Conservation (phyloP, 1,140 invertebrate genomes). For the Ericerus pela region DNA sequence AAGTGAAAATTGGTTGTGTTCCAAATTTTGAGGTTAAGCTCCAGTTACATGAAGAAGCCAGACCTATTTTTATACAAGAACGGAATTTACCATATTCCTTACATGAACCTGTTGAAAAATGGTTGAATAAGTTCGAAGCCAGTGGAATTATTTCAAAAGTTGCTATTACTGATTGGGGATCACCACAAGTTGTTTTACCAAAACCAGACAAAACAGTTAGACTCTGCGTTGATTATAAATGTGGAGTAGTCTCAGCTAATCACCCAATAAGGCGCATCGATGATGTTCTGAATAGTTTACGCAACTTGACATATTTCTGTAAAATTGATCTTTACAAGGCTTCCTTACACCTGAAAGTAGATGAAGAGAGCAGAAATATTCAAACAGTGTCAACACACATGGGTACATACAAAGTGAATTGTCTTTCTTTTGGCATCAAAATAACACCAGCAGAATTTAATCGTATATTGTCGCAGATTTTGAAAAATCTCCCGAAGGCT, state of each 20-base stretch:
- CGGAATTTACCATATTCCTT: not conserved
- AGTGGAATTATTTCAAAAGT: not conserved
- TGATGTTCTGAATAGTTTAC: slow-evolving; percentile 13
- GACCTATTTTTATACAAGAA: slow-evolving; percentile 8
- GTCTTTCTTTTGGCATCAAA: slow-evolving; percentile 33
- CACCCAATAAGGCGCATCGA: slow-evolving; percentile 17
- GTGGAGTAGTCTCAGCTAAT: slow-evolving; percentile 19
- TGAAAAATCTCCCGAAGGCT: slow-evolving; percentile 25
- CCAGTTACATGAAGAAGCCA: not conserved
- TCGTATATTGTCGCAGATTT: slow-evolving; percentile 31
- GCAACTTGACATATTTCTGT: slow-evolving; percentile 21
- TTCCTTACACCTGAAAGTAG: slow-evolving; percentile 24
- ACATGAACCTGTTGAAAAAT: not conserved
- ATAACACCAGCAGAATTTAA: slow-evolving; percentile 35
- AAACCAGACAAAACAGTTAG: slow-evolving; percentile 30
- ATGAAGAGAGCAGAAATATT: slow-evolving; percentile 23
- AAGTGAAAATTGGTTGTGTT: not conserved
- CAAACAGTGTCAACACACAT: slow-evolving; percentile 25
- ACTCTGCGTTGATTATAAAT: slow-evolving; percentile 32
- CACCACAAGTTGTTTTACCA: slow-evolving; percentile 30
- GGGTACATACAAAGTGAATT: slow-evolving; percentile 28
- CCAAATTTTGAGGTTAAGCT: not conserved
- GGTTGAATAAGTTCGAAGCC: slow-evolving; percentile 2
- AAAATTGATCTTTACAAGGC: slow-evolving; percentile 22
- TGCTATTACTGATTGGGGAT: slow-evolving; percentile 28